Conservation (phyloP, 2,113 vertebrate genomes). For the Oncorhynchus nerka region DNA sequence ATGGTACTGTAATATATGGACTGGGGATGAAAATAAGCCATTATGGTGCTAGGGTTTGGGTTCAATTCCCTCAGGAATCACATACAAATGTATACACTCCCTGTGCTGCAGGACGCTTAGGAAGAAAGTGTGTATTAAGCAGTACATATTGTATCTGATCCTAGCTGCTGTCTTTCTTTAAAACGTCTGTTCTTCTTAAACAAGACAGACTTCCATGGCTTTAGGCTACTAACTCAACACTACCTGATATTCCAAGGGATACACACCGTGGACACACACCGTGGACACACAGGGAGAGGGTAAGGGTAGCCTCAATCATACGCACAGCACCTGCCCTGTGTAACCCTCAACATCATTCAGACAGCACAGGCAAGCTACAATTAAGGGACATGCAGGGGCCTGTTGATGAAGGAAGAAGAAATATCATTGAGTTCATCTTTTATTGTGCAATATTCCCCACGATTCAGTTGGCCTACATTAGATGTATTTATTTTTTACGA, state of each 20-base stretch:
- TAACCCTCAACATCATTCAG: constrained; percentile 10
- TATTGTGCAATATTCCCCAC: background rate
- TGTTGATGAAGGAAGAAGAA: background rate
- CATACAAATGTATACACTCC: no score
- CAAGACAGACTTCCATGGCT: constrained; percentile 37
- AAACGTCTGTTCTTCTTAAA: constrained; percentile 58
- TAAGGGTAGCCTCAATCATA: background rate
- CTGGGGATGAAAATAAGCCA: background rate
- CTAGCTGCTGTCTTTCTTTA: constrained; percentile 33
- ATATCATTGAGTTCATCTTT: background rate
- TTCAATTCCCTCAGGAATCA: no score
- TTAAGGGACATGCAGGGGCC: background rate
- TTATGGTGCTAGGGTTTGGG: background rate
- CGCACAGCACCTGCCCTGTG: constrained; percentile 1
- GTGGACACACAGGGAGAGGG: constrained; percentile 9
- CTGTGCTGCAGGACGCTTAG: no score
- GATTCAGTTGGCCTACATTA: background rate
- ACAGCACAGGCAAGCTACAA: constrained; percentile 14
- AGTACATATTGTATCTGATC: no score
- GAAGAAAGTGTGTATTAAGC: no score
- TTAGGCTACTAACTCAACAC: constrained; percentile 8
- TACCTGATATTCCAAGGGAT: constrained; percentile 38
- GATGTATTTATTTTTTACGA: background rate
- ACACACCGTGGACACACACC: constrained; percentile 33
- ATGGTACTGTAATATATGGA: background rate